Base-by-base conservation (phyloP, 2,113 vertebrate species). In the Burhinus bistriatus region DNA sequence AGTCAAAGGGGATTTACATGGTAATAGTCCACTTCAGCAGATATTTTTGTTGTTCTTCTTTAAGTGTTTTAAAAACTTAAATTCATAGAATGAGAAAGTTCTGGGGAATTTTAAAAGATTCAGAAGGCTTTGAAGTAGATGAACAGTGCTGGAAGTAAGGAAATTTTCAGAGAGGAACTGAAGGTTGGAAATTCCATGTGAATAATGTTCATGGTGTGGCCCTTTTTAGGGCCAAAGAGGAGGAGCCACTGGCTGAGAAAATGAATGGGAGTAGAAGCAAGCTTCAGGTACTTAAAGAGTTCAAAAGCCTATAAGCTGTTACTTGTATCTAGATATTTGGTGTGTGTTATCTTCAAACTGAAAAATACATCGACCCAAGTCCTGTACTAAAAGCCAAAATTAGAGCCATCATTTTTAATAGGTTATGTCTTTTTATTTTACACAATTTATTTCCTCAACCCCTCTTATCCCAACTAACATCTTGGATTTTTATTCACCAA, bases 1-100 rank as follows among this genome's bases (percentile, higher is more conserved):
- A 86, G n/a, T n/a, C 65, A 78, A 73, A 88, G 89, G 95, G 61
- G 30, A 70, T 93, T 96, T 93, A 65, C 30, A 32, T 49, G 70
- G 72, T 52, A 78, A 49, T 72, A 93, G 42, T 88, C 96, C 57
- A 61, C 71, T 90, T 79, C n/a, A 72, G 47, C 32, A 76, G 52
- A 40, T 88, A 78, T 70, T 72, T 76, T 65, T 85, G 12, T 79
- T 94, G 62, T 49, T 42, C 15, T 42, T 29, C 38, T 94, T 82
- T 62, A 55, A 94, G 17, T 47, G 69, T 83, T 83, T 96, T 68
- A 29, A 91, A 75, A 79, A 93, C 81, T 9, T 49, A 91, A 54
- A 88, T 55, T 49, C 78, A 73, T n/a, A 68, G 42, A 94, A 51
- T 42, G 54, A 87, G 71, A 71, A 87, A 75, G 15, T 73, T 93